Base-by-base conservation (phyloP, 2,888 invertebrate genomes). In the Drosophila nigritarsus region DNA sequence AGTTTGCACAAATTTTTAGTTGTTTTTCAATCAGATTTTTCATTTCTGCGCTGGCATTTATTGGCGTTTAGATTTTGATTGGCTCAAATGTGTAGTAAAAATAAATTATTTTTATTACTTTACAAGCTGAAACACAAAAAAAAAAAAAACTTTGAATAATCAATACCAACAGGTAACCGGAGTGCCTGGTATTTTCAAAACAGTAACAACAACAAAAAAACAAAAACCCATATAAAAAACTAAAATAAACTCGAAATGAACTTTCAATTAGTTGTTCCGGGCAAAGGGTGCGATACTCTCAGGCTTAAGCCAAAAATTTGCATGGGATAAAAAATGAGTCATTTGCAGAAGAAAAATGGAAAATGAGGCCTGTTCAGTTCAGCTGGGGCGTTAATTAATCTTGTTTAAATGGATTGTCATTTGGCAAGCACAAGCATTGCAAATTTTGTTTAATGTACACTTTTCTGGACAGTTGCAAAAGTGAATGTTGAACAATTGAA, bases 391-490 rank as follows among this genome's bases (percentile, higher is more conserved):
- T 73, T 90, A 87, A 87, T 87, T 90, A 87, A 90, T 87, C 87
- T 89, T 90, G 82, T 73, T 89, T 88, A 75, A 81, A 78, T 79
- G 80, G 83, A 70, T 90, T 89, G 87, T 88, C 87, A 87, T 89
- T 87, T 80, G 40, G 30, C 66, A 40, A 59, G 54, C 68, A 56
- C 66, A 54, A 58, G 72, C 75, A 72, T 81, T 73, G 79, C 82
- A 77, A 87, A 82, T 83, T 84, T 84, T 2, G 29, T 38, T 55
- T 80, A 68, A 76, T 80, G 82, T 70, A 77, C 73, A 55, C 61
- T 56, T 63, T 78, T 67, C 59, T 18, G 27, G 60, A 59, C 58
- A 62, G 49, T 64, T 27, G 70, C 58, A 87, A 85, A 85, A 86
- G 85, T 89, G 85, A 86, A 86, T 82, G 85, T 82, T 56, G 54